Evolutionary conservation across 2,888 invertebrate species (phyloP), one percentile per base, ranked within the genome.

Genomic region (Zaprionus bogoriensis): DNA sequence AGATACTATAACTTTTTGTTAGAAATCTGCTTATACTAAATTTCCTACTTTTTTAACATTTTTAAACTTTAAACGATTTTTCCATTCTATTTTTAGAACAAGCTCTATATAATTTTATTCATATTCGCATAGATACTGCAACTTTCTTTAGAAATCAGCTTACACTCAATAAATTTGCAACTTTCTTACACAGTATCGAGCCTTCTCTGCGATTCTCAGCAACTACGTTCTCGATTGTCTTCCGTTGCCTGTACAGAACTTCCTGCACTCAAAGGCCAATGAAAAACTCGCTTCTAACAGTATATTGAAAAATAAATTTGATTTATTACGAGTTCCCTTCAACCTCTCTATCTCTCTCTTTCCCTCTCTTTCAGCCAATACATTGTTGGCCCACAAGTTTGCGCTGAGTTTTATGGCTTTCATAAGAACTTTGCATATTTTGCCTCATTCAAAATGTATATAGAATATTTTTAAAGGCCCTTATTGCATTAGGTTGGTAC

Each of bases 401-500:
- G 6, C 39, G 10, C 10, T 10, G 30, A 41, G 57, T 14, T 48
- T 20, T 23, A 53, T 67, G 68, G 65, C 66, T 70, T 69, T 62
- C 41, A 59, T 64, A 73, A 77, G 74, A 82, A 77, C 74, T 80
- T 80, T 84, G 74, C 81, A 84, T 84, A 84, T 80, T 78, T 70
- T 54, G 60, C 60, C 39, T 80, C 83, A 79, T 82, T 66, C 72
- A 79, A 79, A 79, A 82, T 82, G 76, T 75, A 67, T 83, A 80
- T 66, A 66, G 57, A 74, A 74, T 71, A 84, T 74, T 65, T 77
- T 76, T 50, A 51, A 73, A 68, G 67, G 74, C 73, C 62, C 58
- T 85, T 87, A 86, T 86, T 87, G 77, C 83, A 79, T 87, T 85
- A 85, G 64, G 66, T 68, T 58, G 62, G 64, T 65, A 68, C 72